Conservation (phyloP, 2,113 vertebrate species). For the Pseudopodoces humilis region DNA sequence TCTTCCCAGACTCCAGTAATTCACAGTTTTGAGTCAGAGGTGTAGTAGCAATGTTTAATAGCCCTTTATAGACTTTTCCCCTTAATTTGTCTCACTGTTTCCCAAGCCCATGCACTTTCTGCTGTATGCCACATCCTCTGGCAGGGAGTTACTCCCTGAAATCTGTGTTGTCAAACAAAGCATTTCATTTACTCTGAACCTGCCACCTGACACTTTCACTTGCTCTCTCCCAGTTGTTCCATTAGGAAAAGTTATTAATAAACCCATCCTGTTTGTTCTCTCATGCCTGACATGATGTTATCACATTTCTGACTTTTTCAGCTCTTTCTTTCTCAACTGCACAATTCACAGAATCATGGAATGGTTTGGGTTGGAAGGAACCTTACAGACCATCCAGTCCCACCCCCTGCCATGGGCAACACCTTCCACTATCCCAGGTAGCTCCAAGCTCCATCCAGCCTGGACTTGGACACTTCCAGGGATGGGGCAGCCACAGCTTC, state of each 20-base stretch:
- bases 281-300: not conserved
- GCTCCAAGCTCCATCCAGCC: not conserved
- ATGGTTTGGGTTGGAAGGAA: not conserved
- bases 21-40: not conserved
- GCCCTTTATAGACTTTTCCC: not conserved
- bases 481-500: not conserved
- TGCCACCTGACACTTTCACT: not conserved
- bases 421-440: fast-evolving
- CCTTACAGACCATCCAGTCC: not conserved
- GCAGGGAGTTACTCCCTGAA: not conserved
- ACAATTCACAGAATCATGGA: not conserved
- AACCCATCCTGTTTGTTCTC: not conserved
- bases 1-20: not conserved
- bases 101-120: not conserved
- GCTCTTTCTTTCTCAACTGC: not conserved
- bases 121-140: fast-evolving
- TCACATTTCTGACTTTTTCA: not conserved
- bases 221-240: not conserved
- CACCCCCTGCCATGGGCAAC: not conserved
- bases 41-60: not conserved
- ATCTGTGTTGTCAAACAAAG: not conserved
- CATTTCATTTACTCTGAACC: not conserved
- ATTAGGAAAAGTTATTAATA: not conserved
- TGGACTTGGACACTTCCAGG: not conserved
- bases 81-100: not conserved